Conservation (phyloP, 2,113 vertebrate species). For the Sylvietta virens region DNA sequence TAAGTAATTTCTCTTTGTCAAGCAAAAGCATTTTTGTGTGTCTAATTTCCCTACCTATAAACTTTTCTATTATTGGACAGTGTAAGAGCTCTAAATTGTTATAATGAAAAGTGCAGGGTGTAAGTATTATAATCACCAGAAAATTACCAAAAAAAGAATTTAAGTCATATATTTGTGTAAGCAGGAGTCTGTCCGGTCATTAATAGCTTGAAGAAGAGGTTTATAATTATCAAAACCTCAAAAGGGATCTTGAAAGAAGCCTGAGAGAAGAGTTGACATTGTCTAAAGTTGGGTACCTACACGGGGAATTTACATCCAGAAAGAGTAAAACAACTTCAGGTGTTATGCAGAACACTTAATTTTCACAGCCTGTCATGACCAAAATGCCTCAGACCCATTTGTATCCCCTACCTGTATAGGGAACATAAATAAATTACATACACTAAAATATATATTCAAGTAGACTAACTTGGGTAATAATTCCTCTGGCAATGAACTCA, state of each 20-base stretch:
- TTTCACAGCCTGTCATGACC: not conserved
- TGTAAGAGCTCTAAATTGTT: not conserved
- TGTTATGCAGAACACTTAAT: not conserved
- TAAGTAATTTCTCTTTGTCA: not conserved
- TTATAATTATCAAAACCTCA: not conserved
- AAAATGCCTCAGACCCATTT: not conserved
- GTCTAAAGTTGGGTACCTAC: not conserved
- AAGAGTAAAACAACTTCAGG: not conserved
- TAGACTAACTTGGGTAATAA: not conserved
- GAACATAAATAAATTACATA: not conserved
- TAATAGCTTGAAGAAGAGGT: not conserved
- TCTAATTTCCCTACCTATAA: not conserved
- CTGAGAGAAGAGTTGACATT: not conserved
- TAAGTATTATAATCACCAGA: not conserved
- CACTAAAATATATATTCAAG: not conserved
- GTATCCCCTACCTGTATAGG: not conserved
- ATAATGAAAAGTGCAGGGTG: not conserved
- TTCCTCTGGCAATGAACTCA: not conserved
- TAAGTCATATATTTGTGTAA: not conserved
- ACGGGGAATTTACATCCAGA: not conserved
- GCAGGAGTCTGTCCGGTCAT: not conserved
- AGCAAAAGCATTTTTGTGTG: not conserved
- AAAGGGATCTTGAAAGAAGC: not conserved
- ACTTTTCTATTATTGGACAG: not conserved
- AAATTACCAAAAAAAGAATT: not conserved